Evolutionary conservation across 2,797 vertebrate species (phyloP), one percentile per base, ranked within the genome.

Genomic region (Aplochiton taeniatus): DNA sequence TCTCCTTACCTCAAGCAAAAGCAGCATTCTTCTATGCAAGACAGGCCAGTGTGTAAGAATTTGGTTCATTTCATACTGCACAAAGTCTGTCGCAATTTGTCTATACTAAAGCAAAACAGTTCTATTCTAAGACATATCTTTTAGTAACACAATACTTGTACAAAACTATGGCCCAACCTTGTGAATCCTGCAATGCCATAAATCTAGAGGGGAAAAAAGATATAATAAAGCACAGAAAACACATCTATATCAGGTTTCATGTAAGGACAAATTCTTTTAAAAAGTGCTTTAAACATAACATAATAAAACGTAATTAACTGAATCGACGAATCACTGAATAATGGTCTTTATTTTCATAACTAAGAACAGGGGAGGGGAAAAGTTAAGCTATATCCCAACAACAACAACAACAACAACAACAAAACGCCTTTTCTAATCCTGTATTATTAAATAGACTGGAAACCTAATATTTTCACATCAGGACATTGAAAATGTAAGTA

Each of bases 1-100:
- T 86, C 85, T 90, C 81, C 81, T 90, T 88, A 87, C 89, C 86
- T 83, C 77, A 62, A 90, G 89, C 88, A 85, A 89, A 50, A 84
- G 85, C 85, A 74, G 78, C 86, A 90, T 90, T 91, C 81, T 88
- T 90, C 85, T 75, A 66, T 77, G 65, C 70, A 72, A 85, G 80
- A 85, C 77, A 79, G 84, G 79, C 86, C 77, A 80, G 57, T 69
- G 71, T 74, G 80, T 82, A 75, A 89, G 78, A 81, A 84, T 85
- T 84, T 81, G 71, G 52, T 81, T 68, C 72, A 70, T 54, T 48
- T 46, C 66, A 74, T 64, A 75, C 82, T 75, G 60, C 78, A 65
- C 67, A 65, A 73, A 63, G 16, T 9, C 18, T 52, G 19, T 0
- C 44, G 55, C 58, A 43, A 73, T 74, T 70, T 47, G 63, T 62